A percentile compares a stretch with the other conserved stretches of the same genome.
Conservation (phyloP, 2,888 invertebrate species). For the Eristalinus sepulchralis region DNA sequence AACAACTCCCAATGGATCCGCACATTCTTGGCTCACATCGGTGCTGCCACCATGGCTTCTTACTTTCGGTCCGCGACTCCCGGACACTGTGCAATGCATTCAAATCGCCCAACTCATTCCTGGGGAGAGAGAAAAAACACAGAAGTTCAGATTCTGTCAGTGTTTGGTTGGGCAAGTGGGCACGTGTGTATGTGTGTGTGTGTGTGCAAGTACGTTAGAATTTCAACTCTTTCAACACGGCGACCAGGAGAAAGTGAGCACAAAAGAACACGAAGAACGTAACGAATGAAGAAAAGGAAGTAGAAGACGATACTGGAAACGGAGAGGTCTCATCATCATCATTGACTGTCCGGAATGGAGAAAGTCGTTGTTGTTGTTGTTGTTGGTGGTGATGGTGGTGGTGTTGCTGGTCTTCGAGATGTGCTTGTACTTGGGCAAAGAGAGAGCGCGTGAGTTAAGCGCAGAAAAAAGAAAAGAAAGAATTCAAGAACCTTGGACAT, state of each 20-base stretch:
- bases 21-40: background rate
- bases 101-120: background rate
- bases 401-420: background rate
- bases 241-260: slow-evolving; percentile 47
- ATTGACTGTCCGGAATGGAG: slow-evolving; percentile 12
- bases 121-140: background rate
- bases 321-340: background rate
- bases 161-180: background rate
- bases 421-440: background rate
- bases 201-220: slow-evolving; percentile 4
- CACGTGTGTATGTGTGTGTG: background rate
- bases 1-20: background rate
- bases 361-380: slow-evolving; percentile 34
- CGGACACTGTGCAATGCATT: background rate
- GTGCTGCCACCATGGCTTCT: background rate
- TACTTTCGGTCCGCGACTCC: background rate
- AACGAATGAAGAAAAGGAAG: slow-evolving; percentile 23
- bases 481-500: slow-evolving; percentile 4
- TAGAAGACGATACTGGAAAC: slow-evolving; percentile 45
- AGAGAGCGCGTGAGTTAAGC: slow-evolving; percentile 12
- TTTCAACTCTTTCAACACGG: background rate
- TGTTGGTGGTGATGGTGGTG: background rate
- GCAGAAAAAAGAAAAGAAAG: background rate
- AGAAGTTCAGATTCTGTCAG: background rate
- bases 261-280: slow-evolving; percentile 28